These are phyloP conservation scores for Ceratina australensis DNA, from an alignment of 1,140 invertebrate species.

Conservation along the genomic window DNA sequence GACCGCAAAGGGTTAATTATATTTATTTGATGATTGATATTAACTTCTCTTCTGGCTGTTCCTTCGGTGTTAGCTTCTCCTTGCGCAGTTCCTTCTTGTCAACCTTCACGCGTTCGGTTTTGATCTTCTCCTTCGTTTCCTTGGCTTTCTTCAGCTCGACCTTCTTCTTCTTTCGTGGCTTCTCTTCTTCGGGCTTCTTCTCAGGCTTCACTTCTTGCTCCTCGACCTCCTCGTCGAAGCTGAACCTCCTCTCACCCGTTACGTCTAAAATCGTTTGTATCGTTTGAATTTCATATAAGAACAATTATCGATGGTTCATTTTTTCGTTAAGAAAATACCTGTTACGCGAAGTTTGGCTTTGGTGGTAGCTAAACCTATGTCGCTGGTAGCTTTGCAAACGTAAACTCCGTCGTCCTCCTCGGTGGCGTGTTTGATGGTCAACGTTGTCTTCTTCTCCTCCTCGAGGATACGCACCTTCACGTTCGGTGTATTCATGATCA, in stretches of 20 bases:
- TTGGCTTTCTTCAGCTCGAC: slow-evolving; percentile 78
- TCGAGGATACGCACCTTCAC: slow-evolving; percentile 84
- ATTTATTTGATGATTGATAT: slow-evolving; percentile 12
- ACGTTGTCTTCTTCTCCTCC: slow-evolving; percentile 86
- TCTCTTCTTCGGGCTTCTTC: slow-evolving; percentile 75
- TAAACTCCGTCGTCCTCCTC: slow-evolving; percentile 90
- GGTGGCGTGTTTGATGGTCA: slow-evolving; percentile 85
- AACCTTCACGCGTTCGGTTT: slow-evolving; percentile 79
- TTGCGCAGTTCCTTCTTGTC: slow-evolving; percentile 76
- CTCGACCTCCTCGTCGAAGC: slow-evolving; percentile 46
- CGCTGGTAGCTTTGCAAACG: slow-evolving; percentile 91
- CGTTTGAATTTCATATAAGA: no score
- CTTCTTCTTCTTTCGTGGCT: slow-evolving; percentile 75
- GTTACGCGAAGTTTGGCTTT: slow-evolving; percentile 88
- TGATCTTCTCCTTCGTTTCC: slow-evolving; percentile 81
- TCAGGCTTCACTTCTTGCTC: slow-evolving; percentile 64
- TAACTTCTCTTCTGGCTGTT: slow-evolving; percentile 78
- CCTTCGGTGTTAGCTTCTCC: slow-evolving; percentile 72
- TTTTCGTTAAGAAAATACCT: slow-evolving; percentile 76
- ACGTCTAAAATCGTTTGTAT: slow-evolving; percentile 47
- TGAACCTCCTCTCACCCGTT: slow-evolving; percentile 33
- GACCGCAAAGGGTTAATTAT: no score
- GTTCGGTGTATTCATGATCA: slow-evolving; percentile 86
- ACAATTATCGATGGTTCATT: no score
- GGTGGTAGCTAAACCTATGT: slow-evolving; percentile 88